Evolutionary conservation across 2,888 invertebrate species (phyloP).

Genomic region (Lepidonotus clava): DNA sequence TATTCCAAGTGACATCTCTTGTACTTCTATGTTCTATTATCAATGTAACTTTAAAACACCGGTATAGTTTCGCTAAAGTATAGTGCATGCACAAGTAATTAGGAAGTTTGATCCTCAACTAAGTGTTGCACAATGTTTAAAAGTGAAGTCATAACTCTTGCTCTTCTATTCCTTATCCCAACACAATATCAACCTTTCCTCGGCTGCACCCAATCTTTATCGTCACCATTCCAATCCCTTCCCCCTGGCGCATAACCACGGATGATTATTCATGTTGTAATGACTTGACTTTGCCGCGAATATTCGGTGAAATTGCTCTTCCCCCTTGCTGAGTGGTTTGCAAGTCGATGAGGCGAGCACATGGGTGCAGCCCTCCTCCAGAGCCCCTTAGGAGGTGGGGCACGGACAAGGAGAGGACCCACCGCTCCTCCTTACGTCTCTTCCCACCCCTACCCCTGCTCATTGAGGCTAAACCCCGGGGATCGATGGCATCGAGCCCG

Average conservation of each 20-base stretch:
- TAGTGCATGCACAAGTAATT: too few species aligned
- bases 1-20: too few species aligned
- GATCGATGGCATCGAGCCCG: constrained; percentile 29
- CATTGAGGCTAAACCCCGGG: neutral
- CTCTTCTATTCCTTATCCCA: too few species aligned
- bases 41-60: too few species aligned
- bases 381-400: neutral
- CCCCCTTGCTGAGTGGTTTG: neutral
- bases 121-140: too few species aligned
- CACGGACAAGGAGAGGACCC: neutral
- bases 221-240: too few species aligned
- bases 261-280: constrained; percentile 28
- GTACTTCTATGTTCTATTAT: too few species aligned
- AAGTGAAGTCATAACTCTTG: too few species aligned
- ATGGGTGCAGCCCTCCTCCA: neutral
- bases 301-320: neutral
- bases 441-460: neutral
- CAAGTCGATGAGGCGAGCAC: neutral
- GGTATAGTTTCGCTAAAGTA: too few species aligned
- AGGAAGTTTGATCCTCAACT: too few species aligned
- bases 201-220: too few species aligned
- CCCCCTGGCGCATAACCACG: neutral
- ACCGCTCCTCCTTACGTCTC: neutral
- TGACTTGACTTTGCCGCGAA: constrained; percentile 16
- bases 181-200: too few species aligned